These are phyloP conservation scores for Psilanteris sp. DNA, from an alignment of 1,140 invertebrate genomes.

Conservation along the genomic window DNA sequence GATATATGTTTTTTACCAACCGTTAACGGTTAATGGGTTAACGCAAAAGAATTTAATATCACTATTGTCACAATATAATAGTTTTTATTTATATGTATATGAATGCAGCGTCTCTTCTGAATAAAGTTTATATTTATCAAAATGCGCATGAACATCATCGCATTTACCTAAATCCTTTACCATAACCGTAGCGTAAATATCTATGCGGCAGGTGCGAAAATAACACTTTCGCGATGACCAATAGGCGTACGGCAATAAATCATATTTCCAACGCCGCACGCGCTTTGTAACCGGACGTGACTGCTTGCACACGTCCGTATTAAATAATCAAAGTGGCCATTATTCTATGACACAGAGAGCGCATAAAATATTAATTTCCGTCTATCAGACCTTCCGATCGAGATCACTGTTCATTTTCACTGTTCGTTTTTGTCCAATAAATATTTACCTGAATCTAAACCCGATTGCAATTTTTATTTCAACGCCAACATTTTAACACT, in stretches of 20 bases:
- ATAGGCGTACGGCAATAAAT: conserved; percentile 34
- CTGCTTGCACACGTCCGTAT: conserved; percentile 25
- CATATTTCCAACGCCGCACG: conserved; percentile 11
- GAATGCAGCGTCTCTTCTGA: conserved; percentile 1
- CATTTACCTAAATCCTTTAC: conserved; percentile 36
- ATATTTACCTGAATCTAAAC: too few species aligned
- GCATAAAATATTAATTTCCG: conserved; percentile 41
- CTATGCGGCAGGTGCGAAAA: conserved; percentile 42
- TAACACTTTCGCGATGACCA: conserved; percentile 35
- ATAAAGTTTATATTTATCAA: conserved; percentile 34
- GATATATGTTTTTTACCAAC: too few species aligned
- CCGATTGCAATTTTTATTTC: too few species aligned
- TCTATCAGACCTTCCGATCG: conserved; percentile 8
- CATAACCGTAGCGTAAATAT: conserved; percentile 39
- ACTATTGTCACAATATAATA: too few species aligned
- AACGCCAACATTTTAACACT: too few species aligned
- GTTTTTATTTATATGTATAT: too few species aligned
- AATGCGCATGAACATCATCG: conserved; percentile 22
- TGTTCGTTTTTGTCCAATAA: neutral
- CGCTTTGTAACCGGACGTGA: conserved; percentile 20
- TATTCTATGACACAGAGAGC: conserved; percentile 19
- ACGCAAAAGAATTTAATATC: too few species aligned
- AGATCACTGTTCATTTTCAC: neutral
- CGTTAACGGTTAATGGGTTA: too few species aligned
- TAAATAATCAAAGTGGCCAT: conserved; percentile 40